Evolutionary conservation across 2,888 invertebrate genomes (phyloP).

Genomic region (Euplagia quadripunctaria): DNA sequence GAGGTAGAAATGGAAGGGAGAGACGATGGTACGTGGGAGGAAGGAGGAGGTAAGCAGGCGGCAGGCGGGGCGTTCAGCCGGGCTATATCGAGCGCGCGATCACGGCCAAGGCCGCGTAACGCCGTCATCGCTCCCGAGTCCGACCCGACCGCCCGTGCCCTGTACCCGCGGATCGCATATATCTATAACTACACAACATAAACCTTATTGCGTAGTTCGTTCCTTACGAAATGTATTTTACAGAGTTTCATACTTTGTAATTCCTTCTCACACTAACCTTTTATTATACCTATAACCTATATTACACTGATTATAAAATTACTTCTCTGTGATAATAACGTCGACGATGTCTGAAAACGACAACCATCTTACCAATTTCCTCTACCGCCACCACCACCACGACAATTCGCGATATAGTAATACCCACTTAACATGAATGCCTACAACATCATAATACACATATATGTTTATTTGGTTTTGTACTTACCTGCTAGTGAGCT

Average conservation of each 20-base stretch:
- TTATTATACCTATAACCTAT: background rate
- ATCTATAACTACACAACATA: constrained; percentile 35
- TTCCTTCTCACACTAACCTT: background rate
- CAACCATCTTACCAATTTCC: background rate
- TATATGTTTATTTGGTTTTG: too few relatives aligned
- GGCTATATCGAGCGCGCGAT: constrained; percentile 86
- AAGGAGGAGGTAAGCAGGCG: constrained; percentile 45
- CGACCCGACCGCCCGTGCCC: constrained; percentile 62
- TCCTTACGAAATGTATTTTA: constrained; percentile 18
- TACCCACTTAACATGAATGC: background rate
- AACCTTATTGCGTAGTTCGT: constrained; percentile 50
- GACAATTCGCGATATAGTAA: background rate
- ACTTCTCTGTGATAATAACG: background rate
- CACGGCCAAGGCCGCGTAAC: constrained; percentile 83
- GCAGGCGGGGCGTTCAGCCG: constrained; percentile 64
- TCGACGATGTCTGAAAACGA: background rate
- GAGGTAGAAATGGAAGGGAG: constrained; percentile 50
- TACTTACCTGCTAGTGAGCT: too few relatives aligned
- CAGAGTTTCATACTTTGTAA: background rate
- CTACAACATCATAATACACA: too few relatives aligned
- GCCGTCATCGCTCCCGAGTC: constrained; percentile 69
- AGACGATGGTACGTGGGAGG: constrained; percentile 53
- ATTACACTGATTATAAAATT: background rate
- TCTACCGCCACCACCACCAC: background rate
- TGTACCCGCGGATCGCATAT: constrained; percentile 41